Base-by-base conservation (phyloP, 2,113 vertebrate genomes). In the Poeciliopsis occidentalis region DNA sequence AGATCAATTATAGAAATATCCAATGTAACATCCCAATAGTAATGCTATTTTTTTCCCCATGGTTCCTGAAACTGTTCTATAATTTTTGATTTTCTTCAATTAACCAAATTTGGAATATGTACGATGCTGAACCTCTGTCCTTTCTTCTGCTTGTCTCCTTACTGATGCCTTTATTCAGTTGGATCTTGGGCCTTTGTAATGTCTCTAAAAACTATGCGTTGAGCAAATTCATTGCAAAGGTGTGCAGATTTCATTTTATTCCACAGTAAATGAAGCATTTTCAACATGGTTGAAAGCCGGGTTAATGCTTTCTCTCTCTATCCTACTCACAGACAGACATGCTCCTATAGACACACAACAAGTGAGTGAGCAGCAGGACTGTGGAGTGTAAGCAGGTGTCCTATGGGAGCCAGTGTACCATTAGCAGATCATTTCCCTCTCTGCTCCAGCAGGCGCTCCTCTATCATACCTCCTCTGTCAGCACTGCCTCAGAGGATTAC, bases 341-440 rank as follows among this genome's bases (percentile, higher is more conserved):
- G 66, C 0, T 19, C 12, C n/a, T 37, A 41, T 4, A 63, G 37
- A 64, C 61, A 76, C 27, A 67, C 0, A 26, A 78, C 24, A 19
- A 81, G 63, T 84, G 76, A 89, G 71, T 82, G 82, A 89, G 85
- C 87, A 84, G 86, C 71, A 78, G 82, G 73, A 77, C 88, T 90
- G 83, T 80, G 79, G 80, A 86, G 86, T 88, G 87, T 88, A 91
- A 92, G 90, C 88, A 90, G 81, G 89, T 88, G 86, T 91, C 92
- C 90, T 80, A 77, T 87, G 92, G 90, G 91, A 91, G 75, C 85
- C 72, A 85, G 76, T 85, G 89, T 90, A 88, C 90, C 85, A 91
- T 90, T 91, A 91, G 87, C 89, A 92, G 91, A 94, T 93, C 85
- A 92, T 92, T 91, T 92, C 88, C 91, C 90, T 90, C 87, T 85